Evolutionary conservation across 1,140 invertebrate genomes (phyloP), one percentile per base, ranked within the genome.

Genomic region (Pollicipes pollicipes): DNA sequence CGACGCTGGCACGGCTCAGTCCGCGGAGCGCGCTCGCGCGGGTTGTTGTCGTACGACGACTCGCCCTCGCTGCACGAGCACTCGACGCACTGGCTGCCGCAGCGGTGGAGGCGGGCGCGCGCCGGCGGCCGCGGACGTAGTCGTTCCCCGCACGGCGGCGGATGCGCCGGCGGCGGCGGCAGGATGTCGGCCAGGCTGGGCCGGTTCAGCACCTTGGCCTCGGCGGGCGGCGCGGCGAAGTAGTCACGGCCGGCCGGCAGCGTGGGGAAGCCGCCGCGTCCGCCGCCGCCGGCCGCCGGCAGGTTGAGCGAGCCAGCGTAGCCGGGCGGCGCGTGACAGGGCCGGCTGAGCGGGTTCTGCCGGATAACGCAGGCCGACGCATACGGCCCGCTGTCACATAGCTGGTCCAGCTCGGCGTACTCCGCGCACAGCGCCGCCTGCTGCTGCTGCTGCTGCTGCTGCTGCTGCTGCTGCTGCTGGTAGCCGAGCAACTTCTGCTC

Each of bases 401-500:
- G 45, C 45, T 10, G 45, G 45, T 66, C 64, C 64, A 66, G 64
- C 64, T 66, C 64, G 17, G 64, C 64, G 64, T 66, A 66, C 28
- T 66, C 64, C 8, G 64, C 64, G n/a, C n/a, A 28, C n/a, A 29
- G 64, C 6, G 64, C 64, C 64, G 64, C 64, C 64, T 24, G 24
- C 24, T 24, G 37, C 24, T 45, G 37, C 24, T 10, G 37, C 37
- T 24, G 37, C 24, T 24, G 37, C 10, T 13, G 24, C 37, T 45
- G 24, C 10, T 13, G 24, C 10, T 10, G 3, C 28, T 66, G n/a
- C n/a, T 66, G 72, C 28, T 74, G 66, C 16, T 75, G 71, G 30
- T 68, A 69, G 3, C 70, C 68, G 16, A 73, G 30, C 69, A 74
- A 70, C 24, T 72, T 70, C 28, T 70, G 70, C n/a, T 73, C 71